Percentiles rank a stretch among this genome's conserved stretches.
These are phyloP conservation scores for Horisme vitalbata DNA, from an alignment of 2,888 invertebrate genomes.

Conservation along the genomic window DNA sequence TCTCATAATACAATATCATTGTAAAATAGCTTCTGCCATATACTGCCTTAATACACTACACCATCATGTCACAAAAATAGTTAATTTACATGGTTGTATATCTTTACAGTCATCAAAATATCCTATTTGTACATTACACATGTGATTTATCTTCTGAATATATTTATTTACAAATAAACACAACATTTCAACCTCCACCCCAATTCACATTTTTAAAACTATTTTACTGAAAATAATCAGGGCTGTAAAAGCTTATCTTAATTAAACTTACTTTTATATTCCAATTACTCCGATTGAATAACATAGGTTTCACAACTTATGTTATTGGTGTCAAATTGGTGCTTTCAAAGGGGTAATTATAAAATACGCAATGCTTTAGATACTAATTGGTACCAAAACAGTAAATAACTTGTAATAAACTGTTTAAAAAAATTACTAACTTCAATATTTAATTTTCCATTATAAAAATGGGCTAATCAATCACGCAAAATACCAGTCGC, in stretches of 20 bases:
- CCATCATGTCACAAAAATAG: slow-evolving; percentile 80
- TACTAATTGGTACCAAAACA: slow-evolving; percentile 18
- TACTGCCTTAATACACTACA: slow-evolving; percentile 58
- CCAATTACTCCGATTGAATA: too few species aligned
- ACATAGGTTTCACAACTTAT: too few species aligned
- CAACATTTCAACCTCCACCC: slow-evolving; percentile 64
- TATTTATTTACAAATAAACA: slow-evolving; percentile 79
- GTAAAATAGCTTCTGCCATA: slow-evolving; percentile 63
- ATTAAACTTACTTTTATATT: slow-evolving; percentile 43
- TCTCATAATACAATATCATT: slow-evolving; percentile 54
- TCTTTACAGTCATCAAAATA: slow-evolving; percentile 63
- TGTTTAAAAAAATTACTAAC: too few species aligned
- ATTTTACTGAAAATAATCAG: slow-evolving; percentile 56
- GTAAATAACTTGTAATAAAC: too few species aligned
- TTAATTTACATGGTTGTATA: slow-evolving; percentile 67
- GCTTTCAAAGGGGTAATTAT: too few species aligned
- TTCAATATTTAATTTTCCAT: too few species aligned
- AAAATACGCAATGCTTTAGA: too few species aligned
- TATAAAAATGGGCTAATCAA: too few species aligned
- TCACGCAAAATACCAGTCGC: too few species aligned
- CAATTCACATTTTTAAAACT: slow-evolving; percentile 56
- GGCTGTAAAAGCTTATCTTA: slow-evolving; percentile 63
- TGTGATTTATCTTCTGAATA: slow-evolving; percentile 58
- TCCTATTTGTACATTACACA: slow-evolving; percentile 75
- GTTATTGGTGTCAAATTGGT: too few species aligned